These are phyloP conservation scores for Smutsia temminckii DNA, from an alignment of 2,797 vertebrate genomes.

Conservation along the genomic window DNA sequence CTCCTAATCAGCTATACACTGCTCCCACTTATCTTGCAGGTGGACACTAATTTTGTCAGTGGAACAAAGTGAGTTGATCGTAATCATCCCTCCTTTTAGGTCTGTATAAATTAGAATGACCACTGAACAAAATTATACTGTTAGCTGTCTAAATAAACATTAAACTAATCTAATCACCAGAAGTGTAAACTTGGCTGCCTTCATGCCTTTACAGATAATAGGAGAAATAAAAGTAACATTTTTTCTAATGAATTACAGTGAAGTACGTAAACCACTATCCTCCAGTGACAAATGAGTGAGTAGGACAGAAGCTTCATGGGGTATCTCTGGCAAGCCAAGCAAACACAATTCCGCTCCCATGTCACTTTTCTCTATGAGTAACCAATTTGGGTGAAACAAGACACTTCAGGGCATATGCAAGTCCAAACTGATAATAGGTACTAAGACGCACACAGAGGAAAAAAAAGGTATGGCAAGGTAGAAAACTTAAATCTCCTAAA, in stretches of 20 bases:
- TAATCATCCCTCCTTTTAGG: not conserved
- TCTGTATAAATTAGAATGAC: not conserved
- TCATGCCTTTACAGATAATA: not conserved
- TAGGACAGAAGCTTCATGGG: not conserved
- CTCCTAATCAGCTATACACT: not conserved
- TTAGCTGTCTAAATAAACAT: not conserved
- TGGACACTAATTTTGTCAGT: constrained; percentile 26
- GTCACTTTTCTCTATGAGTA: not conserved
- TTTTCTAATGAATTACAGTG: not conserved
- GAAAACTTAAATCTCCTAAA: not conserved
- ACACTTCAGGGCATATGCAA: not conserved
- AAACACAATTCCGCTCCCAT: not conserved
- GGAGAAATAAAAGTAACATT: not conserved
- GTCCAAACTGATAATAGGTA: not conserved
- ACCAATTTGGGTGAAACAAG: not conserved
- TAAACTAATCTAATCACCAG: not conserved
- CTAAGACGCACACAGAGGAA: not conserved
- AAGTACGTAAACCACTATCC: not conserved
- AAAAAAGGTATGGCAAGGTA: not conserved
- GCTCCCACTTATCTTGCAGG: not conserved
- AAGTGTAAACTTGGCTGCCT: not conserved
- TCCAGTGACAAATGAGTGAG: not conserved
- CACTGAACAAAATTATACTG: not conserved
- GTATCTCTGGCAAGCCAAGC: not conserved
- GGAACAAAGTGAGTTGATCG: not conserved